Evolutionary conservation across 2,113 vertebrate genomes (phyloP).

Genomic region (Sterna hirundo): DNA sequence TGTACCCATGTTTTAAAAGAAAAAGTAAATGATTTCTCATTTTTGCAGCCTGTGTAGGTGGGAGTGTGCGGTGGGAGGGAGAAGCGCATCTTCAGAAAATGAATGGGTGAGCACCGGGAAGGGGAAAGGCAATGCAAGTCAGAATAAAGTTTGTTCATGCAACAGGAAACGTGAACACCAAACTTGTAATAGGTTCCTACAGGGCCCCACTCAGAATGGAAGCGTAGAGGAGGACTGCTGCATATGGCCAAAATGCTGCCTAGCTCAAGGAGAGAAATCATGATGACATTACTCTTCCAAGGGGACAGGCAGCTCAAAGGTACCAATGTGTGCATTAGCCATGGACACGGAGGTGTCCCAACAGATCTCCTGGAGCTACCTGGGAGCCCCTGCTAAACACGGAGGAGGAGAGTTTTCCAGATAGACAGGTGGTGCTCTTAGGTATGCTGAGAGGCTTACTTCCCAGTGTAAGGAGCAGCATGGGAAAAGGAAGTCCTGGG

Average conservation of each 20-base stretch:
- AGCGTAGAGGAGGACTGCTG: accelerated
- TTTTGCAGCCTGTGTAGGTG: neutral
- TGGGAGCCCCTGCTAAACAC: neutral
- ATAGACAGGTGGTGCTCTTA: neutral
- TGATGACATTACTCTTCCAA: neutral
- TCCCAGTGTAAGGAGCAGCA: neutral
- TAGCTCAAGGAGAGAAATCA: neutral
- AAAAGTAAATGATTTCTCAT: conserved; percentile 9
- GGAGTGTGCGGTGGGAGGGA: neutral
- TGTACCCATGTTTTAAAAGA: neutral
- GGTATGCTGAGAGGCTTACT: neutral
- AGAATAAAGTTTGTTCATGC: neutral
- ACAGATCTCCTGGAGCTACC: neutral
- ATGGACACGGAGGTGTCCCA: neutral
- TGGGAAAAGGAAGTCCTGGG: neutral
- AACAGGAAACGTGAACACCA: neutral
- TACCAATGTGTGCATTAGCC: neutral
- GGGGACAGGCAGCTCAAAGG: neutral
- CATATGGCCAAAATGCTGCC: neutral
- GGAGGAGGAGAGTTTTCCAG: neutral
- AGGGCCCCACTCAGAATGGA: neutral
- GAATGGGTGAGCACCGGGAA: neutral
- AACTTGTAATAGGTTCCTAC: neutral
- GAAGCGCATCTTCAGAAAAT: conserved; percentile 8
- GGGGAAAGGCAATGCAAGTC: neutral